Conservation (phyloP, 1,140 invertebrate species). For the Dinoponera quadriceps region DNA sequence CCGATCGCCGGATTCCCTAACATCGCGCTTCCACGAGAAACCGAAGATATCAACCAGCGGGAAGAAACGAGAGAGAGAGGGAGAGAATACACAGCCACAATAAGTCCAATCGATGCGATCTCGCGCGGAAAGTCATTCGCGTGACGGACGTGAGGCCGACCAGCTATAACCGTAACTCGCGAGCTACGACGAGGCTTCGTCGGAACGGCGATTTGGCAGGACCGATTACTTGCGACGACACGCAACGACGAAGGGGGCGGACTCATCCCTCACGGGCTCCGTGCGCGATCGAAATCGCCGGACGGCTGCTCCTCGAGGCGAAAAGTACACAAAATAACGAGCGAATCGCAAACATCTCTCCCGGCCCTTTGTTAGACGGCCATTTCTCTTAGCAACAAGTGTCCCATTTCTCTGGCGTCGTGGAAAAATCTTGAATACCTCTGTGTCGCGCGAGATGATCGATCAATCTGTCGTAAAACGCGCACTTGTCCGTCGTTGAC, state of each 20-base stretch:
- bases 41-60: background rate
- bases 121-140: background rate
- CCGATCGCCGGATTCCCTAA: background rate
- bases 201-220: conserved; percentile 22
- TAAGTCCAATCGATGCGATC: background rate
- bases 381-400: conserved; percentile 69
- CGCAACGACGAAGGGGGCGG: conserved; percentile 15
- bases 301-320: background rate
- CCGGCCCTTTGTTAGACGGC: conserved; percentile 17
- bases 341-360: conserved; percentile 21
- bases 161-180: background rate
- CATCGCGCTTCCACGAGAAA: background rate
- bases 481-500: background rate
- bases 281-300: conserved; percentile 1
- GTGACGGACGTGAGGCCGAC: background rate
- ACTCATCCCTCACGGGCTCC: background rate
- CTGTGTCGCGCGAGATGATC: conserved; percentile 12
- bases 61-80: too few species aligned
- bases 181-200: background rate
- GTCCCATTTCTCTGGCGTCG: conserved; percentile 54
- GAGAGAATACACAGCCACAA: background rate
- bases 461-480: background rate
- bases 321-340: conserved; percentile 20
- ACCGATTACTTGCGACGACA: conserved; percentile 8
- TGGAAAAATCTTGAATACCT: conserved; percentile 52